These are phyloP conservation scores for Rutilus rutilus DNA, from an alignment of 2,113 vertebrate genomes.

Conservation along the genomic window DNA sequence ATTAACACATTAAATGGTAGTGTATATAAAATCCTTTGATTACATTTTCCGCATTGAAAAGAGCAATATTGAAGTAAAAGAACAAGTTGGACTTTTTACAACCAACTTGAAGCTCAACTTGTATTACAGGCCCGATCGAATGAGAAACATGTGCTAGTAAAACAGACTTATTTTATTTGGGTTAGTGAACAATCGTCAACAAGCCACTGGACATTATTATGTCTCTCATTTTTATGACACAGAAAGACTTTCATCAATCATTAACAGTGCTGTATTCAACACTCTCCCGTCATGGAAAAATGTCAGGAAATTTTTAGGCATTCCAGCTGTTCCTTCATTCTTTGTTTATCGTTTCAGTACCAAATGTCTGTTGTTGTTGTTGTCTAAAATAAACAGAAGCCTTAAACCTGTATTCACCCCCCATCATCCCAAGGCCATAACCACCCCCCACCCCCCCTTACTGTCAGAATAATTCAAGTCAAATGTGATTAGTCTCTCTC, in stretches of 20 bases:
- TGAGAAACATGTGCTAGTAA: not conserved
- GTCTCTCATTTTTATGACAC: not conserved
- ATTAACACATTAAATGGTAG: not conserved
- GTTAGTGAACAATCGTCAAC: not conserved
- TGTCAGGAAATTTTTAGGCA: not conserved
- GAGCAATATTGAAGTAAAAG: too few relatives aligned
- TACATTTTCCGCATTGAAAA: not conserved
- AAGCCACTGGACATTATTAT: not conserved
- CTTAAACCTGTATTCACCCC: conserved; percentile 15
- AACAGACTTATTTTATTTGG: not conserved
- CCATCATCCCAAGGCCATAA: not conserved
- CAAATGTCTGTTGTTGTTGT: not conserved
- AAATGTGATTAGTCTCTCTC: conserved; percentile 63
- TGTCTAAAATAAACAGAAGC: not conserved
- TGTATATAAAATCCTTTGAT: not conserved
- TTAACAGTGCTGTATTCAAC: not conserved
- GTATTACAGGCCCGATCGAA: not conserved
- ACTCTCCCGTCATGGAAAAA: not conserved
- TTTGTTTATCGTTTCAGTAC: not conserved
- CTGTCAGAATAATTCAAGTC: conserved; percentile 64
- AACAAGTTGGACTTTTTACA: not conserved
- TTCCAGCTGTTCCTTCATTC: not conserved
- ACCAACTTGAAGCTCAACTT: not conserved
- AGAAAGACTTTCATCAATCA: not conserved
- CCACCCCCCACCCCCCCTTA: not conserved